phyloP scores from a whole-genome alignment of 2,113 vertebrate genomes.

The Onychostruthus taczanowskii region DNA sequence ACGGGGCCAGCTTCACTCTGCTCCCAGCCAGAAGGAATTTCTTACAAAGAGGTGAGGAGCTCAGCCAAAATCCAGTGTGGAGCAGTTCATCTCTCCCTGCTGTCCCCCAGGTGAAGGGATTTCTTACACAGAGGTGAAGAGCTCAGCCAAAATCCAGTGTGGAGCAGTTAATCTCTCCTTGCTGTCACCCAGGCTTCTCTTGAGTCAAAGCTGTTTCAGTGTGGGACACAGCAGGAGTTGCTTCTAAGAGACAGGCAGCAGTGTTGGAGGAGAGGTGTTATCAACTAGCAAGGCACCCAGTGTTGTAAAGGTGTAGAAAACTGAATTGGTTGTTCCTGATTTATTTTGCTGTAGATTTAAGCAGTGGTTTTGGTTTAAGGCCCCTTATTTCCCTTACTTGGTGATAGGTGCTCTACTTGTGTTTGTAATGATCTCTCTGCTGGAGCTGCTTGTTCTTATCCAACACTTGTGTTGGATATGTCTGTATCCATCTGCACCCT shows the following conservation, averaged over 20 bases:
- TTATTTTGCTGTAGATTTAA: neutral
- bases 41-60: neutral
- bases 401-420: neutral
- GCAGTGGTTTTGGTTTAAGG: neutral
- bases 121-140: neutral
- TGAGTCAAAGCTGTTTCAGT: neutral
- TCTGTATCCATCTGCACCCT: neutral
- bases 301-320: neutral
- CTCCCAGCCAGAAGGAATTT: neutral
- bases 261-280: neutral
- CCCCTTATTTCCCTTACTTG: neutral
- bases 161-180: neutral
- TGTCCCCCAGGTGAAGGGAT: neutral
- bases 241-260: neutral
- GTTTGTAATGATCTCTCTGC: neutral
- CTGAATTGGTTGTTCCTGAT: neutral
- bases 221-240: neutral
- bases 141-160: too few species aligned
- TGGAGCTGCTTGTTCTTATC: neutral
- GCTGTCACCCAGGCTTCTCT: neutral
- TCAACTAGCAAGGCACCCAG: neutral
- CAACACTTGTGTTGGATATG: rapidly evolving
- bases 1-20: neutral
- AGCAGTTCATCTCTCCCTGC: too few species aligned
- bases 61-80: too few species aligned